Evolutionary conservation across 2,113 vertebrate species (phyloP), one percentile per base, ranked within the genome.

Genomic region (Typhlomys cinereus): DNA sequence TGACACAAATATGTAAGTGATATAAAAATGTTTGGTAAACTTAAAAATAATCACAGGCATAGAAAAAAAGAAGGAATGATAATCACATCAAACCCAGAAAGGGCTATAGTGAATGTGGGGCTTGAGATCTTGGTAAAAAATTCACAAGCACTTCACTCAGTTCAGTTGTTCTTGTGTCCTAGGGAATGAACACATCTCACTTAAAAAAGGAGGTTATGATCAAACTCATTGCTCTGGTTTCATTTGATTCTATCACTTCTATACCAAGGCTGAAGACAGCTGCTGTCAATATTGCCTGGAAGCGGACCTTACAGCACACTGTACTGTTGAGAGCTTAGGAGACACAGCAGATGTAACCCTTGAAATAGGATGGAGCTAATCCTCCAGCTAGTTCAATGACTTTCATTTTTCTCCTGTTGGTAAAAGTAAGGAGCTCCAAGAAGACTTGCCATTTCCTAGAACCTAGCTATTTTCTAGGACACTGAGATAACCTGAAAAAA

Each of bases 11-110:
- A 66, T 39, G 14, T 27, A 74, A 13, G 4, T 29, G 4, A 11
- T 4, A 64, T 41, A 78, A 64, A 85, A 88, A 80, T 76, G 52
- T 23, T 27, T 39, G 93, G 80, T 82, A 61, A 50, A 89, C 80
- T 34, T 59, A 54, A 71, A 89, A 78, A 88, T 84, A 50, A 64
- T 66, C 41, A 59, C 23, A 87, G 34, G 81, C 11, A 39, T 64
- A 80, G 21, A 21, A 46, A 70, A 62, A 78, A 29, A 27, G 10
- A 44, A 74, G 21, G 54, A 86, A 75, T 4, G 44, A 29, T n/a
- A 88, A 31, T 54, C 27, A 17, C 57, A 82, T 69, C 41, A 73
- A 74, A 82, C 48, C 8, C 21, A 75, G 31, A 81, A 93, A 78
- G 17, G 59, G 21, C 36, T 75, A 15, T 46, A 71, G 17, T n/a